Evolutionary conservation across 2,113 vertebrate species (phyloP), one percentile per base, ranked within the genome.

Genomic region (Larimichthys polyactis): DNA sequence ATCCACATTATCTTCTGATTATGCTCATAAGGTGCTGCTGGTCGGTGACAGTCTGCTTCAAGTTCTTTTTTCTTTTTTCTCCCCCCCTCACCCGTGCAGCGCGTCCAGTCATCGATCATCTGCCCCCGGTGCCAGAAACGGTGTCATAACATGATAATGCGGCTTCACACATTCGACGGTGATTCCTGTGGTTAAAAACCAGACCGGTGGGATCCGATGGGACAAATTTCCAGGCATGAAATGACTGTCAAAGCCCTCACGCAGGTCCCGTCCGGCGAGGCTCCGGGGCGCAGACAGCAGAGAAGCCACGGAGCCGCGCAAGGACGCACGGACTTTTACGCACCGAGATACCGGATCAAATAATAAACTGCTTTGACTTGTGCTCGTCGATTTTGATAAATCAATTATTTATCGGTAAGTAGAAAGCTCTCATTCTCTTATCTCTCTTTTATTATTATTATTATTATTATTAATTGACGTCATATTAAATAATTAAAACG

Each of bases 101-200:
- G 65, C n/a, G 91, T 90, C 88, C 83, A 85, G 62, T 85, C 90
- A 91, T 93, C 88, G 89, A 87, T 85, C 92, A 87, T 86, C 75
- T 72, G 51, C 74, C 84, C 89, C 68, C 71, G 67, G 81, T 86
- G 90, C 87, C 80, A 90, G 78, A 70, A 79, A 87, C 78, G 71
- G 88, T 70, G 87, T 94, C 90, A 94, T 88, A 91, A 90, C 89
- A 92, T 52, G 88, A 93, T 86, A 87, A 87, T 82, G 75, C 83
- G 89, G 65, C 82, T 88, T 93, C 91, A 91, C 84, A 49, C 87
- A 75, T 88, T 75, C 87, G 49, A 72, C 64, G 78, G 74, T 71
- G 89, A 87, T 87, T 82, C 89, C 86, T 88, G 79, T 67, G 93
- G 78, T 82, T 27, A 27, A 75, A 67, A 92, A 80, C 78, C 78